Percentiles rank a stretch among this genome's conserved stretches.
phyloP scores from a whole-genome alignment of 2,888 invertebrate species.

The Sarcophaga carnaria region DNA sequence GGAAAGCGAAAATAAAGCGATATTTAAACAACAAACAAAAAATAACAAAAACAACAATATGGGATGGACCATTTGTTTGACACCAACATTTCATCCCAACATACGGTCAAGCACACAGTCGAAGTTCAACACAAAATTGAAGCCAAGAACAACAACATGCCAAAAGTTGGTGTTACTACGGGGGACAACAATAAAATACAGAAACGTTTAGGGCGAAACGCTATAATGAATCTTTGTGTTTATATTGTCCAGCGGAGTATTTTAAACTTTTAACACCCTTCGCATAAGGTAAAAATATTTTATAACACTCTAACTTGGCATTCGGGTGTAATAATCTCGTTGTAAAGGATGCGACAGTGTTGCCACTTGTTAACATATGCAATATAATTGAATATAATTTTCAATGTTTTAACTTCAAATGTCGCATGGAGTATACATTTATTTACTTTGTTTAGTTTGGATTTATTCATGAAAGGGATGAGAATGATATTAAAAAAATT shows the following conservation, averaged over 20 bases:
- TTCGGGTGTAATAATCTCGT: too few species aligned
- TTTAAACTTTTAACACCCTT: background rate
- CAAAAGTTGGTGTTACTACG: constrained; percentile 30
- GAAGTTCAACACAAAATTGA: constrained; percentile 2
- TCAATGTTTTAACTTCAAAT: too few species aligned
- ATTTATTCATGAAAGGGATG: too few species aligned
- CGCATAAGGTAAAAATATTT: background rate
- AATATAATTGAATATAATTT: too few species aligned
- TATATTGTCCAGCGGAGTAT: background rate
- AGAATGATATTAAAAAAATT: too few species aligned
- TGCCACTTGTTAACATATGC: too few species aligned
- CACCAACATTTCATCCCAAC: constrained; percentile 39
- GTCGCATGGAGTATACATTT: too few species aligned
- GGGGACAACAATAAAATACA: constrained; percentile 27
- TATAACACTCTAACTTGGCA: background rate
- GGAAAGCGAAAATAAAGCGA: background rate
- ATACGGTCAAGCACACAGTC: background rate
- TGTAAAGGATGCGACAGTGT: too few species aligned
- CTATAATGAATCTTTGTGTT: background rate
- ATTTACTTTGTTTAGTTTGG: too few species aligned
- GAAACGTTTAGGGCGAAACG: constrained; percentile 30
- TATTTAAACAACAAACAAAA: background rate
- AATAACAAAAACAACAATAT: constrained; percentile 27
- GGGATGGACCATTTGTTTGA: constrained; percentile 43
- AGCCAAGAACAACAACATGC: constrained; percentile 7